A percentile compares a stretch with the other conserved stretches of the same genome.
Evolutionary conservation across 2,797 vertebrate species (phyloP).

Genomic region (Coccyzus lansbergi): DNA sequence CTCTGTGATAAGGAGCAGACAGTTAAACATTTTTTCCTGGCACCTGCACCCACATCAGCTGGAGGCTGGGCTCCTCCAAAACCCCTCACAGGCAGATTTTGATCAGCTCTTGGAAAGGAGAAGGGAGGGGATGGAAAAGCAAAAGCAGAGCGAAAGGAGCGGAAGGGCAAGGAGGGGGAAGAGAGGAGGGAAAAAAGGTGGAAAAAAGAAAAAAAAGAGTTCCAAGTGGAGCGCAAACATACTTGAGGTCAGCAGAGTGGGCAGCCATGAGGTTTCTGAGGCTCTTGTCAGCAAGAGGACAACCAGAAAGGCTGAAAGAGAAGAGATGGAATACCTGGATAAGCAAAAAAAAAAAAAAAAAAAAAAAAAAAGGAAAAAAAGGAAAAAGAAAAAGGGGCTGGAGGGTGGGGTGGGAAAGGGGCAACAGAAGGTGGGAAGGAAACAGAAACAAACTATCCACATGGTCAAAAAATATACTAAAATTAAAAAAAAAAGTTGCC

Average conservation of each 20-base stretch:
- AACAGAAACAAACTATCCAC: slow-evolving; percentile 68
- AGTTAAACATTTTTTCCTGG: background rate
- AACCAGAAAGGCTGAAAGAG: slow-evolving; percentile 99
- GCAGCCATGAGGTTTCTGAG: slow-evolving; percentile 99
- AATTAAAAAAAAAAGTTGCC: slow-evolving; percentile 28
- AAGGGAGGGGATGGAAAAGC: slow-evolving; percentile 61
- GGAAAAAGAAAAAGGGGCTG: slow-evolving; percentile 17
- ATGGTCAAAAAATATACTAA: slow-evolving; percentile 47
- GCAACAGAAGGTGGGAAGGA: slow-evolving; percentile 65
- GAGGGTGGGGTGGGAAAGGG: slow-evolving; percentile 14
- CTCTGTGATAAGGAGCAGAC: background rate
- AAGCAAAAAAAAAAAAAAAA: slow-evolving; percentile 75
- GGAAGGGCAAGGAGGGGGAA: background rate
- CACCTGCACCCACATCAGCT: background rate
- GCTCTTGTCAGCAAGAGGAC: slow-evolving; percentile 99
- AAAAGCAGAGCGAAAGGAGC: slow-evolving; percentile 45
- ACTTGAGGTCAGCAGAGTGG: slow-evolving; percentile 99
- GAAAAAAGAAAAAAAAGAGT: slow-evolving; percentile 35
- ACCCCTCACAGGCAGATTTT: background rate
- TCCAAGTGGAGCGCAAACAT: slow-evolving; percentile 85
- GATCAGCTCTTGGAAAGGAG: slow-evolving; percentile 33
- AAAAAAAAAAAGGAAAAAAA: background rate
- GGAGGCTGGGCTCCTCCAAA: background rate
- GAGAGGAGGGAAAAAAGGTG: background rate
- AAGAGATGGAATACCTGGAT: slow-evolving; percentile 81